Percentiles rank a stretch among this genome's conserved stretches.
Evolutionary conservation across 92 coral and sea anemone genomes (phyloP).

Genomic region (Umimayanthus kanabou): DNA sequence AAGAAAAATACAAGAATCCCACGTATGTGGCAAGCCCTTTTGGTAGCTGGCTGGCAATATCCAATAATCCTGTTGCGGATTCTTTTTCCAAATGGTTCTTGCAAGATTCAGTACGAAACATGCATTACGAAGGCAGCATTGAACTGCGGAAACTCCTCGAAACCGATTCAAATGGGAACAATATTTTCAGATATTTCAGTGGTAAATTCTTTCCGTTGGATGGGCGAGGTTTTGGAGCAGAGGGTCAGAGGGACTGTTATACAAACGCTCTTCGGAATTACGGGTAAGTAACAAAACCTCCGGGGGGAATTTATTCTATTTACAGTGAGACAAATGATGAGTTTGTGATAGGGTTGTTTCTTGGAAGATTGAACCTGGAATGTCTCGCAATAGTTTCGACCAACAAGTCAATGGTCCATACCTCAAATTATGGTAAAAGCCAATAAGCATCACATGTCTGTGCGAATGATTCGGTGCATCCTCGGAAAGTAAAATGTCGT

Average conservation of each 20-base stretch:
- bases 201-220: slow-evolving; percentile 87
- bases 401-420: too few relatives aligned
- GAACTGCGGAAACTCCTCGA: slow-evolving; percentile 72
- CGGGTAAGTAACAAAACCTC: slow-evolving; percentile 63
- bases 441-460: too few relatives aligned
- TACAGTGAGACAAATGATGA: too few relatives aligned
- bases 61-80: slow-evolving; percentile 56
- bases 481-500: too few relatives aligned
- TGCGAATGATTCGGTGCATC: too few relatives aligned
- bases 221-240: slow-evolving; percentile 94
- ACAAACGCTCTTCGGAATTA: slow-evolving; percentile 92
- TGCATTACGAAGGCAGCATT: slow-evolving; percentile 57
- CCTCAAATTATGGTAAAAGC: too few relatives aligned
- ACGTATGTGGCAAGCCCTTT: slow-evolving; percentile 84
- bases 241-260: slow-evolving; percentile 93
- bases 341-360: too few relatives aligned
- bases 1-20: slow-evolving; percentile 60
- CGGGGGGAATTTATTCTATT: too few relatives aligned
- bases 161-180: slow-evolving; percentile 65
- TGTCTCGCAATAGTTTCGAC: too few relatives aligned
- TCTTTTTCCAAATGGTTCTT: slow-evolving; percentile 87
- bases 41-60: slow-evolving; percentile 88
- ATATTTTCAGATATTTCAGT: slow-evolving; percentile 69
- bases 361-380: too few relatives aligned
- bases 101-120: slow-evolving; percentile 59